Base-by-base conservation (phyloP, 2,888 invertebrate genomes). In the Ormyrus labotus region DNA sequence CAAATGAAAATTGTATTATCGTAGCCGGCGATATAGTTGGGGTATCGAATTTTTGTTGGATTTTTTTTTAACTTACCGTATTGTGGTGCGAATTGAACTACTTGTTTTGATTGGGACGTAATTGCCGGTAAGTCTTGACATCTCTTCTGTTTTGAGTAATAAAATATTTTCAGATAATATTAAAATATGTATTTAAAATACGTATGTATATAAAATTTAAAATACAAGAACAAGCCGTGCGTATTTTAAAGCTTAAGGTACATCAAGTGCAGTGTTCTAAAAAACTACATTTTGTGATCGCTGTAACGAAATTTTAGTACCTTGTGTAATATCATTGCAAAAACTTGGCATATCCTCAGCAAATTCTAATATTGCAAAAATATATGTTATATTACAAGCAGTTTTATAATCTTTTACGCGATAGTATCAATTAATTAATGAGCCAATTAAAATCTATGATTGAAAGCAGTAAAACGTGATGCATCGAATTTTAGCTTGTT, bases 101-200 rank as follows among this genome's bases (percentile, higher is more conserved):
- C 89, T 87, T 77, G 90, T 89, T 82, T 91, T 91, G 47, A 93
- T 93, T 69, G 93, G 91, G n/a, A 19, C 95, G 95, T 96, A 96
- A 79, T 96, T 96, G 87, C 95, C 93, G 87, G 94, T 94, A 87
- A 96, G 93, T 84, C 94, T 94, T 84, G 95, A 95, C 92, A 96
- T 94, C 92, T 96, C 96, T 92, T 96, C 96, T 96, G 92, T 84
- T 80, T 45, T 8, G 60, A 71, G 60, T 53, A 72, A 57, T n/a
- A 48, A 34, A 48, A 34, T 10, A 72, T 57, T 50, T 70, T 74
- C 34, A 6, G 6, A 69, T 10, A 13, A 60, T 34, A 47, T n/a
- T 57, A 9, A n/a, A 6, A 45, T n/a, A 13, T n/a, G n/a, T n/a
- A n/a, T n/a, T n/a, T n/a, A n/a, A n/a, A n/a, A n/a, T n/a, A n/a